Evolutionary conservation across 92 coral and sea anemone species (phyloP).

Genomic region (Epizoanthus fatuus): DNA sequence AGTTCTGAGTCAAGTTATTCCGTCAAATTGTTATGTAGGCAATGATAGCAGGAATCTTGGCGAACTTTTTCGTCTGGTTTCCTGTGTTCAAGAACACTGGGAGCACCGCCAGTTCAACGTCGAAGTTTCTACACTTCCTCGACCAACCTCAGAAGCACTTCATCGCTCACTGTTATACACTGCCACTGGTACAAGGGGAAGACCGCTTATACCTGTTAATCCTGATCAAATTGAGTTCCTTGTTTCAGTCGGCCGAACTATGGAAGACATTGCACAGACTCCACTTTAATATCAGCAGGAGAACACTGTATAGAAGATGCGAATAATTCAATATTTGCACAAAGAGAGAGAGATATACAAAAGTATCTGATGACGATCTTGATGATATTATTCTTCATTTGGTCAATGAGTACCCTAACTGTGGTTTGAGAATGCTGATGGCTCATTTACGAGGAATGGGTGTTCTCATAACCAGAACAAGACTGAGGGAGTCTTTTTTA

Average conservation of each 20-base stretch:
- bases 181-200: constrained; percentile 33
- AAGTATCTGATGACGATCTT: constrained; percentile 48
- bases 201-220: too few species aligned
- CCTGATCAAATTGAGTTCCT: constrained; percentile 61
- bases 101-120: constrained; percentile 45
- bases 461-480: constrained; percentile 27
- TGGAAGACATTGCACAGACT: constrained; percentile 52
- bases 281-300: constrained; percentile 51
- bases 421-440: constrained; percentile 52
- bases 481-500: constrained; percentile 64
- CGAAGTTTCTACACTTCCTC: constrained; percentile 49
- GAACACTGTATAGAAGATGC: constrained; percentile 68
- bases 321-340: constrained; percentile 53
- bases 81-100: constrained; percentile 52
- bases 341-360: constrained; percentile 48
- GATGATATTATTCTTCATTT: constrained; percentile 50
- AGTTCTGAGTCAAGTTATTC: constrained; percentile 29
- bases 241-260: constrained; percentile 55
- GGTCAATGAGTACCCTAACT: constrained; percentile 37
- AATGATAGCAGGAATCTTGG: constrained; percentile 6
- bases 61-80: constrained; percentile 40
- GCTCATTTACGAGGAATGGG: constrained; percentile 37
- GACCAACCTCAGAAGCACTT: constrained; percentile 53
- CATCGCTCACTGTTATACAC: constrained; percentile 15
- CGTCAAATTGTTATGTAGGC: neutral